Evolutionary conservation across 2,113 vertebrate species (phyloP), one percentile per base, ranked within the genome.

Genomic region (Apeltes quadracus): DNA sequence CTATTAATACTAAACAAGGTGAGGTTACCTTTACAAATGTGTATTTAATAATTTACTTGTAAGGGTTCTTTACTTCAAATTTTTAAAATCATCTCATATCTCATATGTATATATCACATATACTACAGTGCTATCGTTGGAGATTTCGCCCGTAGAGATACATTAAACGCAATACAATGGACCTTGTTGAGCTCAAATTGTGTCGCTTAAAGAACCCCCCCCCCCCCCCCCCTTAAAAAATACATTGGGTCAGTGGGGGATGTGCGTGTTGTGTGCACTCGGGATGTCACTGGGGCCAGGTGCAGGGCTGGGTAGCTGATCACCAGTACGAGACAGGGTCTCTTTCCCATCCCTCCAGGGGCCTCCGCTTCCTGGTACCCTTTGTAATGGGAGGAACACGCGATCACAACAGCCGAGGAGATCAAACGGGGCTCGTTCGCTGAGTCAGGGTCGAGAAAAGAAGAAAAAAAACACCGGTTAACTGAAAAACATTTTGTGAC

Each of bases 371-470:
- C 91, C 91, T 91, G 86, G 84, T 89, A 75, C 65, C 84, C 83
- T 91, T 87, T 89, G 89, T 88, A 82, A 90, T 81, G 82, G 85
- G 89, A 90, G 86, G 88, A 88, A 90, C 86, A 84, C 74, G 43
- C 84, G 84, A 69, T 90, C 78, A 87, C 86, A 82, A 83, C 84
- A 90, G 77, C 75, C 79, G 50, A 71, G 48, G 32, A 79, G 87
- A 91, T 90, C 90, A 89, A 91, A 89, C 81, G 14, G 44, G 36
- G 71, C 69, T 61, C 4, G 8, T 83, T 81, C 4, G 91, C 91
- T 92, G 90, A 91, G 86, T 91, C 91, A 90, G 91, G 84, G 46
- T 82, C 77, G 87, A 92, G 90, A 90, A 87, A 29, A 74, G 86
- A 82, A 22, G 69, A 44, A 90, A 87, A 29, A 74, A 87, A 82